phyloP scores from a whole-genome alignment of 2,888 invertebrate species.

The Ectemnius lituratus region DNA sequence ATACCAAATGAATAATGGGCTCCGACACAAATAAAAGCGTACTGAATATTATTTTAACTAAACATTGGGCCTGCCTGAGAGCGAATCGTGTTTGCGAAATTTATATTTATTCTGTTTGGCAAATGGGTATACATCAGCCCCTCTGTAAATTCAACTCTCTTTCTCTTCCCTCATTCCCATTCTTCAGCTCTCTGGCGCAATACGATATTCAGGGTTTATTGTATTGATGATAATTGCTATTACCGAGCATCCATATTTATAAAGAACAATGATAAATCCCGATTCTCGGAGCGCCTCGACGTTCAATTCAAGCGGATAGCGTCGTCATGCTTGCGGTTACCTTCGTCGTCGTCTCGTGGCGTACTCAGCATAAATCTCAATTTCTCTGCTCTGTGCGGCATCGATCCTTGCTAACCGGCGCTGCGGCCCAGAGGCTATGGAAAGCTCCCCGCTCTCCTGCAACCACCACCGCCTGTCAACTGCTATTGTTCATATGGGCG shows the following conservation, averaged over 20 bases:
- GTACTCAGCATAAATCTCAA: slow-evolving; percentile 51
- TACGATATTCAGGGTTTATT: neutral
- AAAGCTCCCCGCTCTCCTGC: neutral
- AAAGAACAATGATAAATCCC: slow-evolving; percentile 22
- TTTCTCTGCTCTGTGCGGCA: slow-evolving; percentile 35
- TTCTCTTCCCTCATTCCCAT: neutral
- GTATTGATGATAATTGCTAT: slow-evolving; percentile 34
- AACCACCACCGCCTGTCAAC: slow-evolving; percentile 23
- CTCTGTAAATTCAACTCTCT: slow-evolving; percentile 17
- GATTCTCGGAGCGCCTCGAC: slow-evolving; percentile 12
- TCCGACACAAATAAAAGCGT: neutral
- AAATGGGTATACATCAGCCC: slow-evolving; percentile 22
- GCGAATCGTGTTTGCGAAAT: slow-evolving; percentile 8
- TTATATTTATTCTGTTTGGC: slow-evolving; percentile 8
- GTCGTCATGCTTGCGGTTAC: neutral
- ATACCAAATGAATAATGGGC: too few species aligned
- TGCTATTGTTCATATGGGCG: slow-evolving; percentile 32
- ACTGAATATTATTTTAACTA: slow-evolving; percentile 1
- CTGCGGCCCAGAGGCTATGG: too few species aligned
- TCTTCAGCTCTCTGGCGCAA: neutral
- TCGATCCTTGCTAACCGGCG: slow-evolving; percentile 19
- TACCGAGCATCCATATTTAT: slow-evolving; percentile 23
- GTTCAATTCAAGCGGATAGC: slow-evolving; percentile 26
- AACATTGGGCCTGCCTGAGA: neutral
- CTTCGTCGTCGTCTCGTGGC: slow-evolving; percentile 14